Evolutionary conservation across 2,113 vertebrate genomes (phyloP).

Genomic region (Zapus hudsonius): DNA sequence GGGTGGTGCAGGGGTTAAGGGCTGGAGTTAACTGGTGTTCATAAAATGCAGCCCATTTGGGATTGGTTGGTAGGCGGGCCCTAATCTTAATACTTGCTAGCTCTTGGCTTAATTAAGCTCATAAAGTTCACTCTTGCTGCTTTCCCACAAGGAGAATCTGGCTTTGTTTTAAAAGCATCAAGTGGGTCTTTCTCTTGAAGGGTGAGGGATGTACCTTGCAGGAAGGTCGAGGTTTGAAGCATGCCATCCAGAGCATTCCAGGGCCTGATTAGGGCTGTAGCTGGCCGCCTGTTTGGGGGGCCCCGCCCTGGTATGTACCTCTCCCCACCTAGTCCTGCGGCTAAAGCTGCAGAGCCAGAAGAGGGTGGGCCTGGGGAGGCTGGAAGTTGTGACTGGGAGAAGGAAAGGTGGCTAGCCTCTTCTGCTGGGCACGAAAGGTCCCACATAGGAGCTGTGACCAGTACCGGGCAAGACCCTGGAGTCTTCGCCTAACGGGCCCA

Average conservation of each 20-base stretch:
- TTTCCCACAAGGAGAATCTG: not conserved
- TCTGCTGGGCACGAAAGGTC: not conserved
- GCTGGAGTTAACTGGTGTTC: not conserved
- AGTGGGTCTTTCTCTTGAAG: not conserved
- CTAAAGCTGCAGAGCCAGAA: not conserved
- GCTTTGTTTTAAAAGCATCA: not conserved
- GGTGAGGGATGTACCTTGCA: fast-evolving
- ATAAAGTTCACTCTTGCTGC: not conserved
- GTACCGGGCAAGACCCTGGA: not conserved
- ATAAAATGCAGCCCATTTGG: not conserved
- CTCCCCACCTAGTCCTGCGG: conserved; percentile 14
- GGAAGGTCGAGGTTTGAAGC: not conserved
- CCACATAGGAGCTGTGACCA: not conserved
- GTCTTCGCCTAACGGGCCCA: not conserved
- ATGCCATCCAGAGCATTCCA: not conserved
- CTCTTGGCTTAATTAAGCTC: not conserved
- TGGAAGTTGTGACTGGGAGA: not conserved
- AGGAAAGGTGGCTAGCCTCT: not conserved
- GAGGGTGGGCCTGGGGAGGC: not conserved
- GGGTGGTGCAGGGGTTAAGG: not conserved
- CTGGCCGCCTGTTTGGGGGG: not conserved
- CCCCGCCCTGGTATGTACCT: conserved; percentile 44
- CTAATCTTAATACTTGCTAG: not conserved
- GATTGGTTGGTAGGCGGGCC: not conserved
- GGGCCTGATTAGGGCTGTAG: not conserved